Percentiles rank a stretch among this genome's conserved stretches.
phyloP scores from a whole-genome alignment of 2,797 vertebrate genomes.

The Centropyge bicolor region DNA sequence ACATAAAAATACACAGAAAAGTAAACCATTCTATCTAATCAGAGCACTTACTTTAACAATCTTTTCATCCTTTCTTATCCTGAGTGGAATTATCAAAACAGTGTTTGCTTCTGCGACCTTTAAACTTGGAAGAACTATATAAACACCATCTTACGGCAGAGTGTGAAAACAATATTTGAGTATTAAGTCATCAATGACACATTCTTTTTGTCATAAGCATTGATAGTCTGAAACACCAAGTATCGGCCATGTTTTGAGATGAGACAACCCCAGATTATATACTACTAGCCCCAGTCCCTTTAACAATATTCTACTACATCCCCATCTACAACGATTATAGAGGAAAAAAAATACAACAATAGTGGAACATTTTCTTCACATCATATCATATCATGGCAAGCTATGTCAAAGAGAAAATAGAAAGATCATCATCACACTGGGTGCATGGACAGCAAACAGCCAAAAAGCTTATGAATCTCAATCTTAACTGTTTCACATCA shows the following conservation, averaged over 20 bases:
- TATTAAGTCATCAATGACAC: slow-evolving; percentile 64
- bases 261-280: slow-evolving; percentile 74
- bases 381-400: slow-evolving; percentile 59
- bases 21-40: slow-evolving; percentile 18
- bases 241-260: slow-evolving; percentile 70
- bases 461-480: slow-evolving; percentile 49
- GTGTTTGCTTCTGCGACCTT: slow-evolving; percentile 21
- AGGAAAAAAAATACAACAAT: slow-evolving; percentile 76
- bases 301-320: slow-evolving; percentile 81
- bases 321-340: slow-evolving; percentile 82
- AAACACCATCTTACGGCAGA: slow-evolving; percentile 17
- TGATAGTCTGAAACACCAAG: slow-evolving; percentile 83
- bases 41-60: slow-evolving; percentile 41
- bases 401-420: slow-evolving; percentile 53
- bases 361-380: slow-evolving; percentile 71
- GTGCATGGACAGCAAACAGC: slow-evolving; percentile 33
- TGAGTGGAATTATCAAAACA: slow-evolving; percentile 39
- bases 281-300: slow-evolving; percentile 76
- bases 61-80: slow-evolving; percentile 44
- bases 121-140: slow-evolving; percentile 13
- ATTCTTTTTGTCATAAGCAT: slow-evolving; percentile 80
- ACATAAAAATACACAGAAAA: slow-evolving; percentile 36
- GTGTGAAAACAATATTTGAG: slow-evolving; percentile 34
- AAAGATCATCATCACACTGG: slow-evolving; percentile 55
- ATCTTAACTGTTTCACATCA: slow-evolving; percentile 35